Conservation (phyloP, 2,888 invertebrate species). For the Hirtodrosophila trivittata region DNA sequence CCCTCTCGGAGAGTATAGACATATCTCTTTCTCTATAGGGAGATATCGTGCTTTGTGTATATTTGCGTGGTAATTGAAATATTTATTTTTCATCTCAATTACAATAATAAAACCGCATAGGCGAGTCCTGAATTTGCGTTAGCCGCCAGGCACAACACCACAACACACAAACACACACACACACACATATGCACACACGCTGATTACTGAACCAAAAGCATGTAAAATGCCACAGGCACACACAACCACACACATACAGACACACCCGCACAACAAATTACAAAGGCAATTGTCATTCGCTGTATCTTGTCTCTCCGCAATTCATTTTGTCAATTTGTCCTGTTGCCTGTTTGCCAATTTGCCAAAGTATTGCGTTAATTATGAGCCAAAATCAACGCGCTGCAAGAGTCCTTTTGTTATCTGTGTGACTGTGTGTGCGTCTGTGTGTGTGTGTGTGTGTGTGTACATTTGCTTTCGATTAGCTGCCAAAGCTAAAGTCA, state of each 20-base stretch:
- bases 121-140: conserved; percentile 52
- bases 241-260: conserved; percentile 3
- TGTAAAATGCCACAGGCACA: conserved; percentile 44
- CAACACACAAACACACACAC: conserved; percentile 5
- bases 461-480: conserved; percentile 74
- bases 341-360: conserved; percentile 70
- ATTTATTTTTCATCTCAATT: conserved; percentile 77
- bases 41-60: conserved; percentile 18
- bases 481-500: conserved; percentile 72
- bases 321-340: conserved; percentile 49
- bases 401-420: conserved; percentile 54
- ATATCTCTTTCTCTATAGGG: not conserved
- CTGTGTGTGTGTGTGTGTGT: conserved; percentile 12
- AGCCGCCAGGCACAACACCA: conserved; percentile 45
- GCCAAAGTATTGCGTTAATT: conserved; percentile 75
- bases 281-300: conserved; percentile 74
- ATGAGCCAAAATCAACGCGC: conserved; percentile 72
- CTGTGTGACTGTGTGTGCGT: conserved; percentile 11
- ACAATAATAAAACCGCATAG: conserved; percentile 70
- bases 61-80: conserved; percentile 70
- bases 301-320: conserved; percentile 38
- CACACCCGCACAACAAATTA: conserved; percentile 6
- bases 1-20: not conserved
- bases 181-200: not conserved
- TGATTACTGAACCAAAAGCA: not conserved